Base-by-base conservation (phyloP, 2,113 vertebrate species). In the Uria lomvia region DNA sequence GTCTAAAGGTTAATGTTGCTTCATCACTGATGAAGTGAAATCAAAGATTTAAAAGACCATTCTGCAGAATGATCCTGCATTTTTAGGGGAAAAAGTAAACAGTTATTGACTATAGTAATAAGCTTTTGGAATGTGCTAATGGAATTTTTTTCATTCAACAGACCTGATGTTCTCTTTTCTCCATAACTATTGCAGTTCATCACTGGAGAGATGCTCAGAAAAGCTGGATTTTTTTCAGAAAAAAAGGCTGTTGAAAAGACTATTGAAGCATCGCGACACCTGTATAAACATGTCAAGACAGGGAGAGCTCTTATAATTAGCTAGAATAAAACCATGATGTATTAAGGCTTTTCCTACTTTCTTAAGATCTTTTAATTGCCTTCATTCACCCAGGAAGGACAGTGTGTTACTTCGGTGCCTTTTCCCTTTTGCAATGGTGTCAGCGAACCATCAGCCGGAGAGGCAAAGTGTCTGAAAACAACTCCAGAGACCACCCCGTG, bases 1-100 rank as follows among this genome's bases (percentile, higher is more conserved):
- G 58, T 83, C 84, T 77, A 83, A 96, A 97, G 77, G 95, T 92
- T 95, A 96, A 83, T 62, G 40, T 80, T 94, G 81, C n/a, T 82
- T 96, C 82, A 77, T 90, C 87, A 52, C 74, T 36, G 67, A 43
- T 86, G 89, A 91, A 90, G 67, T 87, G 85, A 96, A 96, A 93
- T 72, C 58, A 88, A 82, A 91, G 70, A 95, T 82, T 91, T 92
- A 30, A 92, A 90, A 97, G 88, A 78, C 73, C 77, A 83, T 94
- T 96, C 58, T 91, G 66, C 45, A 86, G 75, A 90, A 86, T 27
- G 38, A 79, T 86, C 26, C 55, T 85, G 74, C n/a, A 77, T 91
- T 76, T 95, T 91, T 63, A 91, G 21, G 38, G 32, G 59, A 13
- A 84, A 80, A 91, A 79, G 26, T 30, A 78, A 95, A 76, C 53